Evolutionary conservation across 2,113 vertebrate genomes (phyloP).

Genomic region (Smithornis capensis): DNA sequence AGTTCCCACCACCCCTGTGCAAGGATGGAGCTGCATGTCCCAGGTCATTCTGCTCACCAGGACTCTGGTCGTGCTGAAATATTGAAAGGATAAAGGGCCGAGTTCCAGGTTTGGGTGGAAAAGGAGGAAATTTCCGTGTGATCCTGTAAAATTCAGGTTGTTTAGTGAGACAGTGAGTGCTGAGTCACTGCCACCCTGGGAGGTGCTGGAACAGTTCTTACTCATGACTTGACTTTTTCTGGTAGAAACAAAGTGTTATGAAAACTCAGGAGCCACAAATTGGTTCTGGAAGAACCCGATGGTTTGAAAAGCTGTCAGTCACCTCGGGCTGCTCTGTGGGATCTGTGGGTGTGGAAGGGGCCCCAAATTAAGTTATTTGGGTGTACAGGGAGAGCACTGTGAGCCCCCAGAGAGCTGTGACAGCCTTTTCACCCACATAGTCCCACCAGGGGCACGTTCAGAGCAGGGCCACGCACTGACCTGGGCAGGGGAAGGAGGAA

Average conservation of each 20-base stretch:
- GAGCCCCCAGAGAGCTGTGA: neutral
- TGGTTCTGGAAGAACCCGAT: neutral
- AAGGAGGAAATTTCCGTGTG: neutral
- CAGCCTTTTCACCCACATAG: neutral
- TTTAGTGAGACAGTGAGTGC: neutral
- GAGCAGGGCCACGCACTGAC: neutral
- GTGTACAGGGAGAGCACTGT: neutral
- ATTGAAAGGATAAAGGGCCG: neutral
- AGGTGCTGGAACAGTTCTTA: neutral
- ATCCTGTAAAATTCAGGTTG: neutral
- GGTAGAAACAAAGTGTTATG: neutral
- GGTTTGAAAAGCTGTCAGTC: neutral
- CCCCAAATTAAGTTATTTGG: neutral
- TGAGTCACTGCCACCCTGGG: neutral
- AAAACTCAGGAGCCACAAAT: neutral
- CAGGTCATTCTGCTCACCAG: neutral
- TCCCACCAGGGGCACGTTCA: neutral
- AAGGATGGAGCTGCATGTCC: neutral
- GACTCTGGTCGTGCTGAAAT: neutral
- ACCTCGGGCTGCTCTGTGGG: neutral
- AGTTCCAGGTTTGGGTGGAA: neutral
- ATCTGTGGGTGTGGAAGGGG: fast-evolving
- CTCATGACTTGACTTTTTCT: neutral
- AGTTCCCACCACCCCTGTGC: neutral
- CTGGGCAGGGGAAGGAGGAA: neutral